A percentile compares a stretch with the other conserved stretches of the same genome.
phyloP scores from a whole-genome alignment of 1,140 invertebrate species.

The Drosophila pseudoobscura region DNA sequence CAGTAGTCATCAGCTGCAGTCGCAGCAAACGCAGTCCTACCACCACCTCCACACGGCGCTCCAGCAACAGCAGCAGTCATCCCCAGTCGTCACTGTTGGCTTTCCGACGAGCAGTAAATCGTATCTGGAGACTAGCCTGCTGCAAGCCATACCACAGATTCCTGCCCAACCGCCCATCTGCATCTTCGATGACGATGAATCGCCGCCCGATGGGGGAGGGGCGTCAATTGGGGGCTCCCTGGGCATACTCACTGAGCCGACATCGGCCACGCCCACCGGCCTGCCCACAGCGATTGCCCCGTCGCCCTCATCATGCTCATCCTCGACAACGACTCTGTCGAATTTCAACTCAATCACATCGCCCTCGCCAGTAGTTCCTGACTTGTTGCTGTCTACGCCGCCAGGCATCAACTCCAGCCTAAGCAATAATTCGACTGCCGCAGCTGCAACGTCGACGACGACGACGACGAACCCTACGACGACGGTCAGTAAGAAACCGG shows the following conservation, averaged over 20 bases:
- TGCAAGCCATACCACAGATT: slow-evolving; percentile 81
- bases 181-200: slow-evolving; percentile 82
- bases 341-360: slow-evolving; percentile 82
- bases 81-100: slow-evolving; percentile 53
- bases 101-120: slow-evolving; percentile 67
- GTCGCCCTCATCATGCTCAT: slow-evolving; percentile 70
- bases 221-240: slow-evolving; percentile 39
- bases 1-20: slow-evolving; percentile 51
- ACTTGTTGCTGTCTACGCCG: slow-evolving; percentile 74
- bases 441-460: slow-evolving; percentile 33
- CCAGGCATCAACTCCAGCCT: slow-evolving; percentile 73
- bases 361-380: slow-evolving; percentile 80
- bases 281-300: slow-evolving; percentile 65
- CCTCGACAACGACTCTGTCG: slow-evolving; percentile 73
- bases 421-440: slow-evolving; percentile 34
- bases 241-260: slow-evolving; percentile 62
- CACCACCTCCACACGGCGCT: slow-evolving; percentile 67
- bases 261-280: slow-evolving; percentile 32
- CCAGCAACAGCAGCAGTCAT: slow-evolving; percentile 47
- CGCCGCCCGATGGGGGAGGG: slow-evolving; percentile 59
- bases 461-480: slow-evolving; percentile 18
- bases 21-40: slow-evolving; percentile 51
- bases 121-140: slow-evolving; percentile 70
- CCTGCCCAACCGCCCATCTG: slow-evolving; percentile 80
- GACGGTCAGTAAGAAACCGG: slow-evolving; percentile 64